Conservation (phyloP, 2,113 vertebrate genomes). For the Gymnobelideus leadbeateri region DNA sequence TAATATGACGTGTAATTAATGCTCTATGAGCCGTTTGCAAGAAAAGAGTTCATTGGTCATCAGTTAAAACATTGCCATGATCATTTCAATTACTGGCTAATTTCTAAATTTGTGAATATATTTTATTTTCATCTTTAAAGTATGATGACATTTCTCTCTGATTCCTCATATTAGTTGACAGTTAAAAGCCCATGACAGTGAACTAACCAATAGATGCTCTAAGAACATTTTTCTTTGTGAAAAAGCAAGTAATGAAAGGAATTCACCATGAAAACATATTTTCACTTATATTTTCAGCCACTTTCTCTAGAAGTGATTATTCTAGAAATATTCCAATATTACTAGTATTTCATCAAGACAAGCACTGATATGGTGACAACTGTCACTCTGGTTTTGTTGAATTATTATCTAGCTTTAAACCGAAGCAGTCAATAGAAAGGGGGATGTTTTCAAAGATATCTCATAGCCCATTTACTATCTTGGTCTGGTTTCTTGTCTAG, state of each 20-base stretch:
- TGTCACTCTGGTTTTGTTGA: slow-evolving; percentile 20
- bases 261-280: slow-evolving; percentile 18
- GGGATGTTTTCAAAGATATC: slow-evolving; percentile 6
- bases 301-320: neutral
- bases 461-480: neutral
- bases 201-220: slow-evolving; percentile 27
- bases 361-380: slow-evolving; percentile 5
- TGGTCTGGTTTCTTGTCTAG: neutral
- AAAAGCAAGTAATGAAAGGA: neutral
- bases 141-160: slow-evolving; percentile 67
- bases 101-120: slow-evolving; percentile 78
- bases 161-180: slow-evolving; percentile 53
- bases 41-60: slow-evolving; percentile 80
- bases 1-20: slow-evolving; percentile 81
- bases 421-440: slow-evolving; percentile 20
- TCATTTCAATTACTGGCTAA: slow-evolving; percentile 79
- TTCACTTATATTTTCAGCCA: neutral
- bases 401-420: slow-evolving; percentile 40
- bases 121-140: slow-evolving; percentile 70
- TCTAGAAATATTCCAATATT: slow-evolving; percentile 29
- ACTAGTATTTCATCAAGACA: neutral
- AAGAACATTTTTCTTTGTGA: neutral
- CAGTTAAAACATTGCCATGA: slow-evolving; percentile 79
- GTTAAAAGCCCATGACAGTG: slow-evolving; percentile 38
- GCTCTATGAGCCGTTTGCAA: slow-evolving; percentile 80